Evolutionary conservation across 2,888 invertebrate species (phyloP).

Genomic region (Strigamia crassipes): DNA sequence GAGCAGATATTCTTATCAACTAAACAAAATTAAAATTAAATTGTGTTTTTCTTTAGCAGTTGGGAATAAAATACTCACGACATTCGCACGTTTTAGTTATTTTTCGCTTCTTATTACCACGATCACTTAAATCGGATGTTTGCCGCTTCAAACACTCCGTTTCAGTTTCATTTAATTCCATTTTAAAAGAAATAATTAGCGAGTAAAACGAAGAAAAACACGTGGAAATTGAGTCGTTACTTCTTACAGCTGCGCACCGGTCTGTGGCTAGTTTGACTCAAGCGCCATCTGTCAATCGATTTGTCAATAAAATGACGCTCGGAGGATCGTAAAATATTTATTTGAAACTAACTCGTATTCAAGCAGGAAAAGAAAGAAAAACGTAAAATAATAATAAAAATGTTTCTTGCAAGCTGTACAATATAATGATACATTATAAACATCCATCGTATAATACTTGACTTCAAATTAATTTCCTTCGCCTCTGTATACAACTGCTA

Average conservation of each 20-base stretch:
- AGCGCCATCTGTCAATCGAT: background rate
- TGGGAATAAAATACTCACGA: background rate
- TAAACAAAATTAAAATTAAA: background rate
- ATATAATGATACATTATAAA: constrained; percentile 1
- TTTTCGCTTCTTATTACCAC: background rate
- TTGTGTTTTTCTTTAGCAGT: background rate
- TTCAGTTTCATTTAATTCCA: background rate
- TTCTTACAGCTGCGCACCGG: background rate
- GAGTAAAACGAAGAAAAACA: no score
- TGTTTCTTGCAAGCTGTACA: constrained; percentile 2
- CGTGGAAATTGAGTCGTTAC: no score
- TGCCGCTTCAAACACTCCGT: background rate
- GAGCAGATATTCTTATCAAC: background rate
- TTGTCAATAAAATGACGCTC: background rate
- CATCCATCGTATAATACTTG: constrained; percentile 13
- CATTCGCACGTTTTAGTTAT: background rate
- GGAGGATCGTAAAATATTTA: constrained; percentile 19
- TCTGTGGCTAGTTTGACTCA: background rate
- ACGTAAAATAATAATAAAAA: background rate
- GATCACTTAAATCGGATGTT: background rate
- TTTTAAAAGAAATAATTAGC: no score
- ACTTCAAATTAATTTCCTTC: constrained; percentile 1
- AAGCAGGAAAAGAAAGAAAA: background rate
- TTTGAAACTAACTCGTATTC: background rate
- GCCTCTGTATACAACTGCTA: background rate